Conservation (phyloP, 2,113 vertebrate genomes). For the Geococcyx californianus region DNA sequence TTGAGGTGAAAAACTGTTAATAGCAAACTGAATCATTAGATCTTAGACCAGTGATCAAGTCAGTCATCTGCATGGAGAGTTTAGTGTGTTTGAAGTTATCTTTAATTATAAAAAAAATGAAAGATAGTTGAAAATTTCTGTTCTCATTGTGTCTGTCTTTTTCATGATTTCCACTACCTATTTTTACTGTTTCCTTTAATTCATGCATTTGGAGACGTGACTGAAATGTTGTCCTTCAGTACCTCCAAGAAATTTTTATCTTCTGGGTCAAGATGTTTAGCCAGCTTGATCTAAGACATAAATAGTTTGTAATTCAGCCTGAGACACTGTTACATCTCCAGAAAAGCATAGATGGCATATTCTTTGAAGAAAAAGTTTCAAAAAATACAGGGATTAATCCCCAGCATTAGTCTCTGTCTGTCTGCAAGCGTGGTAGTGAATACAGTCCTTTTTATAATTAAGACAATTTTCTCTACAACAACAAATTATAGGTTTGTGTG, state of each 20-base stretch:
- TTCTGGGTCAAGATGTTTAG: constrained; percentile 6
- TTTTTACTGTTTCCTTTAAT: not conserved
- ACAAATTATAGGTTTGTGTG: not conserved
- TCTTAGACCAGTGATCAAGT: not conserved
- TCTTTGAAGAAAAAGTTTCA: not conserved
- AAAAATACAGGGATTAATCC: not conserved
- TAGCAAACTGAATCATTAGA: not conserved
- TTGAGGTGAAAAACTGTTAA: not conserved
- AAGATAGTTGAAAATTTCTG: not conserved
- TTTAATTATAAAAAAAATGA: not conserved
- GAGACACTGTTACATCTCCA: not conserved
- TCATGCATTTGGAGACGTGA: not conserved
- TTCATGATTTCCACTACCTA: not conserved
- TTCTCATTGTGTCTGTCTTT: not conserved
- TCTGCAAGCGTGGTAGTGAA: not conserved
- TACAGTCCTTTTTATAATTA: not conserved
- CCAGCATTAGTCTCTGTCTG: not conserved
- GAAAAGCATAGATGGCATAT: not conserved
- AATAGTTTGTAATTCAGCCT: not conserved
- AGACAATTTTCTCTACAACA: not conserved
- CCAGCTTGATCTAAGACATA: not conserved
- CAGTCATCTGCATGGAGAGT: not conserved
- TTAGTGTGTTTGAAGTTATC: not conserved
- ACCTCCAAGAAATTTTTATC: not conserved
- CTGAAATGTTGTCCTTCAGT: not conserved